Percentiles rank a stretch among this genome's conserved stretches.
Conservation (phyloP, 2,113 vertebrate genomes). For the Tychaedon coryphoeus region DNA sequence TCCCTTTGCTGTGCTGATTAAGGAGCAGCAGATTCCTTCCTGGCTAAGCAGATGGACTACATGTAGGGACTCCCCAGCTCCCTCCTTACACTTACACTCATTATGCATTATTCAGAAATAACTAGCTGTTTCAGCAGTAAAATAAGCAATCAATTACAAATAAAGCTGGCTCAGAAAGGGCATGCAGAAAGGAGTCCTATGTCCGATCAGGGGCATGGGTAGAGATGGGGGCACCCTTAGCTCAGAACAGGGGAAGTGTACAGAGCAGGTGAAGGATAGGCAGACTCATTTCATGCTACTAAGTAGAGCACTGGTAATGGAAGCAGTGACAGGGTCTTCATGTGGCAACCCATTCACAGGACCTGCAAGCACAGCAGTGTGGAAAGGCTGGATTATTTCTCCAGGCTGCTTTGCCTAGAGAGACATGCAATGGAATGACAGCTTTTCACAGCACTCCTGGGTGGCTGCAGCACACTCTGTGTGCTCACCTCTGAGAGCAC, state of each 20-base stretch:
- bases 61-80: neutral
- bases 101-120: neutral
- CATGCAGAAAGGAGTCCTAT: neutral
- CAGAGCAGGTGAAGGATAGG: neutral
- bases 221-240: neutral
- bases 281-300: fast-evolving
- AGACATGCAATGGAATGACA: neutral
- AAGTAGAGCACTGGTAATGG: neutral
- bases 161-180: neutral
- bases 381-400: neutral
- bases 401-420: neutral
- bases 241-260: neutral
- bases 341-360: neutral
- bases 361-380: neutral
- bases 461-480: neutral
- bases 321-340: neutral
- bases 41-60: neutral
- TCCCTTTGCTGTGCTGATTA: neutral
- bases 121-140: neutral
- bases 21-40: neutral
- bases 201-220: neutral
- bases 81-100: neutral
- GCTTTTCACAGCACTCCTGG: neutral
- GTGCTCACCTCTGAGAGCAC: neutral
- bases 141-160: neutral